A percentile compares a stretch with the other conserved stretches of the same genome.
Evolutionary conservation across 2,888 invertebrate species (phyloP).

Genomic region (Coecobrya sp.): DNA sequence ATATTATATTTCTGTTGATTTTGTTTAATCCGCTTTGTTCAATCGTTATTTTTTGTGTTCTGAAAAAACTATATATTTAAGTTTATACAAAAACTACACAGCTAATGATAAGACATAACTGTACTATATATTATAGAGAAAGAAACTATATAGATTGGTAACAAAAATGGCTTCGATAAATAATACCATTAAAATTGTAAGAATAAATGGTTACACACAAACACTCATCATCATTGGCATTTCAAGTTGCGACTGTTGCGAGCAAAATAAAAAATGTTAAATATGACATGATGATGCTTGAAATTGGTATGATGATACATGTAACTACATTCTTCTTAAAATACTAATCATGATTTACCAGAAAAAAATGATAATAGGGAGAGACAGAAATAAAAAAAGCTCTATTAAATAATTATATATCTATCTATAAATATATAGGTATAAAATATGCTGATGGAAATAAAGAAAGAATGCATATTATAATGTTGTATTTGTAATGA

Average conservation of each 20-base stretch:
- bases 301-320: background rate
- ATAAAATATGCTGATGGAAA: background rate
- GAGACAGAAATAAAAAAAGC: background rate
- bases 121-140: too few species aligned
- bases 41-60: conserved; percentile 64
- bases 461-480: conserved; percentile 11
- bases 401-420: background rate
- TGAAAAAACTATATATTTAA: background rate
- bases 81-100: too few species aligned
- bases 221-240: background rate
- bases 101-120: too few species aligned
- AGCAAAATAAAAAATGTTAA: background rate
- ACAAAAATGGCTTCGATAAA: background rate
- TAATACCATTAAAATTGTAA: conserved; percentile 14
- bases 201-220: background rate
- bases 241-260: too few species aligned
- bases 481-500: conserved; percentile 7
- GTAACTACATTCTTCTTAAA: background rate
- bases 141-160: too few species aligned
- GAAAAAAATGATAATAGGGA: background rate
- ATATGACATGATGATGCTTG: background rate
- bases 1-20: background rate
- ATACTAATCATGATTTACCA: conserved; percentile 17
- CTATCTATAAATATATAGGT: background rate
- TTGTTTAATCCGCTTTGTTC: background rate